Base-by-base conservation (phyloP, 2,888 invertebrate species). In the Neelides folsomi region DNA sequence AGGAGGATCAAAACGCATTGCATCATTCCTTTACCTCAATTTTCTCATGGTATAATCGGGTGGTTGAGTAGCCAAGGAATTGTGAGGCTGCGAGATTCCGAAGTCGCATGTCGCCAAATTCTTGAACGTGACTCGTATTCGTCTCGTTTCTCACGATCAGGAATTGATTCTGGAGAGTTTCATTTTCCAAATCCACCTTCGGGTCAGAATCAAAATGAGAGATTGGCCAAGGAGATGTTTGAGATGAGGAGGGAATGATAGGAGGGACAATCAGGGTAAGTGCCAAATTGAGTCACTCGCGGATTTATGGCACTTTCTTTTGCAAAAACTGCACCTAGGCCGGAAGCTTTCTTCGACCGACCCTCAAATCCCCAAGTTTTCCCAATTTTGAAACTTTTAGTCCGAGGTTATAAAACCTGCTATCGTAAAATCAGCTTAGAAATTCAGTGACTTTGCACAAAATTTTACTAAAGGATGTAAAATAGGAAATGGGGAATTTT, bases 111-210 rank as follows among this genome's bases (percentile, higher is more conserved):
- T 77, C 74, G 46, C 79, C 79, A 68, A 71, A 79, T 63, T 77
- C 72, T 68, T 70, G 69, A 5, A 77, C 78, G 66, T 77, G 76
- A 51, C 77, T 77, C n/a, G 72, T 72, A 66, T 73, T 76, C 6
- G 78, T 78, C 63, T 73, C 71, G 39, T 69, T 65, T 60, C 73
- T 72, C 10, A 77, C 76, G 53, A 75, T 68, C 55, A 71, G 59
- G 65, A 68, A 78, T 65, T 78, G 78, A 47, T 71, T 66, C 44
- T 72, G 68, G 5, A 79, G 66, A 1, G 75, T 75, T 65, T 77
- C 77, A 13, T 58, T 55, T 3, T 64, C 65, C 36, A 77, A 61
- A 55, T 75, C 68, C 60, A 75, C 73, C 74, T 75, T 40, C 40
- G 51, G 38, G 12, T 12, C 51, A 40, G 15, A 27, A 27, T 27